A percentile compares a stretch with the other conserved stretches of the same genome.
phyloP scores from a whole-genome alignment of 2,797 vertebrate genomes.

The Hephaestus fuliginosus region DNA sequence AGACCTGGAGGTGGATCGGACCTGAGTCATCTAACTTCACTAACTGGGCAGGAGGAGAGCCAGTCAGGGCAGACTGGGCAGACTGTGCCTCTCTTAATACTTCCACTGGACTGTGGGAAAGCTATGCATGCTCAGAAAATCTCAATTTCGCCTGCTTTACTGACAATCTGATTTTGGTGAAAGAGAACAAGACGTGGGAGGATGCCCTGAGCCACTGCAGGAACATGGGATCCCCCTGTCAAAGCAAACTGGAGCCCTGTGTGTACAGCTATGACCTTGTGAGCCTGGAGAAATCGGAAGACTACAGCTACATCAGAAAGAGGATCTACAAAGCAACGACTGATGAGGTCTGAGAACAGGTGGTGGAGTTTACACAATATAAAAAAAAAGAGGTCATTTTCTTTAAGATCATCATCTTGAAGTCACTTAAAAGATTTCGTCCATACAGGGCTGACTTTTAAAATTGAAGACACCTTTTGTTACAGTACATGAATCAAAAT shows the following conservation, averaged over 20 bases:
- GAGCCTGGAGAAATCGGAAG: neutral
- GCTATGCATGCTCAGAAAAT: rapidly evolving
- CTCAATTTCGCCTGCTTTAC: neutral
- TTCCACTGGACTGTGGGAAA: rapidly evolving
- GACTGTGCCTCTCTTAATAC: neutral
- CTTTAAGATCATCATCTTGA: neutral
- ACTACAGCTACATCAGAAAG: slow-evolving; percentile 32
- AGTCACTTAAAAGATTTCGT: neutral
- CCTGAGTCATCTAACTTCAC: neutral
- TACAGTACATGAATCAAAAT: too few species aligned
- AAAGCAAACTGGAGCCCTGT: neutral
- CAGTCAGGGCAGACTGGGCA: slow-evolving; percentile 21
- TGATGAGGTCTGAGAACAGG: slow-evolving; percentile 58
- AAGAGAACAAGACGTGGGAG: slow-evolving; percentile 67
- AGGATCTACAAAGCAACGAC: slow-evolving; percentile 37
- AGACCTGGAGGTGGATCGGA: slow-evolving; percentile 39
- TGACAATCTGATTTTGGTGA: slow-evolving; percentile 60
- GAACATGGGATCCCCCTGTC: neutral
- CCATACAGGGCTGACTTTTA: neutral
- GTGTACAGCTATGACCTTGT: slow-evolving; percentile 2
- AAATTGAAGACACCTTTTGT: too few species aligned
- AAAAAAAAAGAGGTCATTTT: neutral
- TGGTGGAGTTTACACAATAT: neutral
- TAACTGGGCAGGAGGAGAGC: slow-evolving; percentile 22
- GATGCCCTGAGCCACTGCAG: slow-evolving; percentile 52